Conservation (phyloP, 2,888 invertebrate species). For the Cryptus armator region DNA sequence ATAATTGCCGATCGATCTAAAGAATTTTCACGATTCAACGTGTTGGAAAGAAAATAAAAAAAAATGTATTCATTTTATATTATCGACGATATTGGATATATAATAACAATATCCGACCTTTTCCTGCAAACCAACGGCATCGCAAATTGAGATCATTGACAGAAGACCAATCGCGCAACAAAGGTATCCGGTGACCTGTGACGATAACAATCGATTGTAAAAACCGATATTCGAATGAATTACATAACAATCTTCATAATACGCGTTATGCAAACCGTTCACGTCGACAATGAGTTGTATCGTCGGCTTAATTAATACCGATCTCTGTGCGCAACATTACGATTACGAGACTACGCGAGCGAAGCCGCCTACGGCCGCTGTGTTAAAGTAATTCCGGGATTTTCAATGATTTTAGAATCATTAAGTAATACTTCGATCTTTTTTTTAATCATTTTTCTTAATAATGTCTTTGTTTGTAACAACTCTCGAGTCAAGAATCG, state of each 20-base stretch:
- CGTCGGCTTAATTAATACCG: too few relatives aligned
- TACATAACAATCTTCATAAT: conserved; percentile 3
- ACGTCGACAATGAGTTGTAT: too few relatives aligned
- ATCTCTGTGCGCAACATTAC: too few relatives aligned
- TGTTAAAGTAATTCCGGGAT: too few relatives aligned
- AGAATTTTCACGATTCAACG: background rate
- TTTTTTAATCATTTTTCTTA: too few relatives aligned
- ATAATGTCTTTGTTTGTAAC: too few relatives aligned
- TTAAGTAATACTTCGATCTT: too few relatives aligned
- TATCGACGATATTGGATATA: conserved; percentile 1
- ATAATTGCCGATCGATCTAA: conserved; percentile 73
- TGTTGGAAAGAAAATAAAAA: background rate
- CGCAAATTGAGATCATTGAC: conserved; percentile 62
- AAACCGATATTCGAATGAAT: background rate
- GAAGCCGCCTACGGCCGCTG: too few relatives aligned
- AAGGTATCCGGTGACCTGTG: conserved; percentile 72
- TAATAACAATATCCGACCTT: conserved; percentile 68
- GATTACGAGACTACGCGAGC: too few relatives aligned
- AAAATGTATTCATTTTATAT: background rate
- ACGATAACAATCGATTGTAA: conserved; percentile 31
- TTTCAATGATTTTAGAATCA: too few relatives aligned
- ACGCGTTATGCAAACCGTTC: too few relatives aligned
- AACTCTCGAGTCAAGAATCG: background rate
- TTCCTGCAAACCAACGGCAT: conserved; percentile 56
- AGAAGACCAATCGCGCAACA: conserved; percentile 71